phyloP scores from a whole-genome alignment of 2,888 invertebrate species.

The Mesodorylaimus sp. region DNA sequence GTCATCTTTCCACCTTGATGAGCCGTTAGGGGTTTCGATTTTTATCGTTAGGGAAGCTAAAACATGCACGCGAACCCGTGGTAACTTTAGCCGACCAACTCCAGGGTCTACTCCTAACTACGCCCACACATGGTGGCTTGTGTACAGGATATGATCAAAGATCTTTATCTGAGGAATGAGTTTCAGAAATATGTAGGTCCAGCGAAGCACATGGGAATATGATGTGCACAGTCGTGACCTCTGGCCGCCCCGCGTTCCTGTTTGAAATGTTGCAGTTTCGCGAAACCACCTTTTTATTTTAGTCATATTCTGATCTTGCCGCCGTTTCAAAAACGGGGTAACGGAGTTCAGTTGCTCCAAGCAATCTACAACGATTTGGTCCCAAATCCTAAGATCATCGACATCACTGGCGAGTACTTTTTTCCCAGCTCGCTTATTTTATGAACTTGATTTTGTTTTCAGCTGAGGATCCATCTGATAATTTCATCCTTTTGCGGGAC shows the following conservation, averaged over 20 bases:
- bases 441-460: conserved; percentile 32
- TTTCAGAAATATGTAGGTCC: too few relatives aligned
- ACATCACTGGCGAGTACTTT: conserved; percentile 49
- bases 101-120: too few relatives aligned
- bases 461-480: conserved; percentile 84
- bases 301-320: conserved; percentile 80
- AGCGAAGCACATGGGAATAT: too few relatives aligned
- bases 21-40: background rate
- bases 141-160: too few relatives aligned
- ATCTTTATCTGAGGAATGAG: too few relatives aligned
- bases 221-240: too few relatives aligned
- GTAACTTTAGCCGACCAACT: too few relatives aligned
- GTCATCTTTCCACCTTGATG: background rate
- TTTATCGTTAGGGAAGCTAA: background rate
- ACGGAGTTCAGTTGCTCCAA: conserved; percentile 57
- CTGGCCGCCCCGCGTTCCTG: too few relatives aligned
- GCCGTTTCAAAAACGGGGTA: conserved; percentile 65
- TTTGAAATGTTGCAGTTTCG: background rate
- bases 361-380: conserved; percentile 44
- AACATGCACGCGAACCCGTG: too few relatives aligned
- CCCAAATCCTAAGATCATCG: conserved; percentile 41
- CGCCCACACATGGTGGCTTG: too few relatives aligned
- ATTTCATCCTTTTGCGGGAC: conserved; percentile 72
- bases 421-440: conserved; percentile 6
- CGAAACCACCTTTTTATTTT: conserved; percentile 12